These are phyloP conservation scores for Nemopilema nomurai DNA, from an alignment of 30 jellyfish, hydroid and myxozoan species.

Conservation along the genomic window DNA sequence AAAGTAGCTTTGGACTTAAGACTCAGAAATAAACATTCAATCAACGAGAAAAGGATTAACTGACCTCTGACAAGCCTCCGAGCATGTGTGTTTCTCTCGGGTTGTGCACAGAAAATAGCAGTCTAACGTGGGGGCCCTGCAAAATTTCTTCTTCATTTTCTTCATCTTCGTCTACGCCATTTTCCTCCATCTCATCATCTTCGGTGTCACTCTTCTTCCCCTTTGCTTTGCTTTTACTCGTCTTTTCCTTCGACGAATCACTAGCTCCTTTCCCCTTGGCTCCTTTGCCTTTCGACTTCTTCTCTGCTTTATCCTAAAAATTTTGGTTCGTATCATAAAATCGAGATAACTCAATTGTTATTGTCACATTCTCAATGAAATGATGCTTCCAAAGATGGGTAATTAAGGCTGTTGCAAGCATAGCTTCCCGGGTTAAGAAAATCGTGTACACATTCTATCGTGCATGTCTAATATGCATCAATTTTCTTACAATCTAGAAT, in stretches of 20 bases:
- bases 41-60: not conserved
- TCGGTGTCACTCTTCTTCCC: conserved; percentile 24
- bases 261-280: not conserved
- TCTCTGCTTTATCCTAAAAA: conserved; percentile 1
- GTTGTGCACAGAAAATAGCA: conserved; percentile 84
- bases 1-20: too few species aligned
- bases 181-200: conserved; percentile 31
- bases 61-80: conserved; percentile 62
- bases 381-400: too few species aligned
- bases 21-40: not conserved
- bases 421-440: too few species aligned
- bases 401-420: too few species aligned
- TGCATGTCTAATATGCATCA: too few species aligned
- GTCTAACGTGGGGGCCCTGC: conserved; percentile 77
- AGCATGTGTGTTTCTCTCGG: conserved; percentile 81
- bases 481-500: too few species aligned
- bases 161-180: conserved; percentile 47
- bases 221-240: conserved; percentile 40
- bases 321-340: not conserved
- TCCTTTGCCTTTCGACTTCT: conserved; percentile 27
- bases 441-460: too few species aligned
- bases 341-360: too few species aligned
- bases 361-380: too few species aligned
- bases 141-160: conserved; percentile 50
- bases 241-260: conserved; percentile 3